Evolutionary conservation across 1,140 invertebrate species (phyloP), one percentile per base, ranked within the genome.

Genomic region (Lutraria rhynchaena): DNA sequence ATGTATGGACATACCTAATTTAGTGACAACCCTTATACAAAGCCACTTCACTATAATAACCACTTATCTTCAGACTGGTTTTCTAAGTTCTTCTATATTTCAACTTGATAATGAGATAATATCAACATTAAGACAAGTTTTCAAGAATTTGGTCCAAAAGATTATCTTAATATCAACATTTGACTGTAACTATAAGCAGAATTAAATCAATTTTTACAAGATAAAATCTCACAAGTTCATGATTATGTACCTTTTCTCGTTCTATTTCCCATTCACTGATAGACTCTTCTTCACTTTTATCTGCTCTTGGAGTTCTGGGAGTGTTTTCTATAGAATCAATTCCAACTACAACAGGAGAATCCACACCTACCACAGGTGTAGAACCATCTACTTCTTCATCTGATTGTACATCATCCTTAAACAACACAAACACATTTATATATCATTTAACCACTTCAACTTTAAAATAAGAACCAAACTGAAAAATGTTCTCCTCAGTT

Each of bases 251-350:
- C 85, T 84, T 83, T 49, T 84, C 81, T 67, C 82, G 78, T 24
- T 89, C 86, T 57, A 84, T 44, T 76, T 89, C 88, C 87, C 88
- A 88, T 33, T 88, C 86, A 69, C 87, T 88, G 31, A 88, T 49
- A n/a, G 83, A 81, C 69, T 89, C 88, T 11, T 84, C 81, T 17
- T 88, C 77, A 41, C 75, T 77, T 5, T 17, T 53, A 31, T 37
- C 41, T 37, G 22, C 57, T 22, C 49, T 35, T 3, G 44, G 75
- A n/a, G 75, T 65, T 35, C 49, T 77, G 0, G 70, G 70, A 17
- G 53, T 58, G 53, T 41, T 57, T 13, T 60, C 27, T 1, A 31
- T 35, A 19, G 73, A 75, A 35, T 75, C 73, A 15, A 75, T 75
- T 9, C 57, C 71, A 19, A 61, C n/a, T 13, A 61, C 53, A 27